phyloP scores from a whole-genome alignment of 2,888 invertebrate species.

The Polylopha cassiicola region DNA sequence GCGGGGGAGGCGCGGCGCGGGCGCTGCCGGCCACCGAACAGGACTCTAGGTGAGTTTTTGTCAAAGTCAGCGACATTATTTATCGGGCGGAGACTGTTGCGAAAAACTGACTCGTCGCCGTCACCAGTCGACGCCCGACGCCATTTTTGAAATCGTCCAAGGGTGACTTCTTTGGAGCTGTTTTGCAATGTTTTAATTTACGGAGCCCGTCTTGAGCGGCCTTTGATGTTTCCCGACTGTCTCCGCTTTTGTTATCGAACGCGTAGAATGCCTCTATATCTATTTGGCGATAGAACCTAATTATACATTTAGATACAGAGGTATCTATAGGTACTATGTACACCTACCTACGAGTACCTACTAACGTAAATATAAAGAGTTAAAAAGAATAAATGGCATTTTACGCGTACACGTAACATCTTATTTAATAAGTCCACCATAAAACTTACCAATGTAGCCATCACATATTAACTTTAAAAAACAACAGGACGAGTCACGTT shows the following conservation, averaged over 20 bases:
- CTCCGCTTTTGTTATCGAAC: conserved; percentile 36
- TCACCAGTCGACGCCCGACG: conserved; percentile 59
- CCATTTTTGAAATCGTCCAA: conserved; percentile 71
- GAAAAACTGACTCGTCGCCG: conserved; percentile 69
- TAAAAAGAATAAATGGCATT: conserved; percentile 27
- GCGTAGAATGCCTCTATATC: conserved; percentile 35
- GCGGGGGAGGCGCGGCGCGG: conserved; percentile 39
- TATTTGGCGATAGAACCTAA: conserved; percentile 25
- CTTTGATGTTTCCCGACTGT: conserved; percentile 66
- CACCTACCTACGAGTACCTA: too few species aligned
- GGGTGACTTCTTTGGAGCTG: conserved; percentile 60
- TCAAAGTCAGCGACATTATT: conserved; percentile 76
- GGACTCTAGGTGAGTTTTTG: conserved; percentile 75
- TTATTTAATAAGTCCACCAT: conserved; percentile 23
- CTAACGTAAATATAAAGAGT: too few species aligned
- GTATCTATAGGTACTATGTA: conserved; percentile 2
- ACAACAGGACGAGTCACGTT: conserved; percentile 27
- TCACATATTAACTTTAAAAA: conserved; percentile 34
- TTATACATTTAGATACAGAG: conserved; percentile 16
- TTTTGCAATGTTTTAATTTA: conserved; percentile 75
- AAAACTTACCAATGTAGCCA: conserved; percentile 26
- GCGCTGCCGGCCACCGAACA: conserved; percentile 71
- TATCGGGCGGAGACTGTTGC: conserved; percentile 76
- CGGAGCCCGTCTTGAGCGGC: conserved; percentile 39
- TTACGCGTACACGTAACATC: conserved; percentile 25